Base-by-base conservation (phyloP, 1,140 invertebrate genomes). In the Vollenhovia emeryi region DNA sequence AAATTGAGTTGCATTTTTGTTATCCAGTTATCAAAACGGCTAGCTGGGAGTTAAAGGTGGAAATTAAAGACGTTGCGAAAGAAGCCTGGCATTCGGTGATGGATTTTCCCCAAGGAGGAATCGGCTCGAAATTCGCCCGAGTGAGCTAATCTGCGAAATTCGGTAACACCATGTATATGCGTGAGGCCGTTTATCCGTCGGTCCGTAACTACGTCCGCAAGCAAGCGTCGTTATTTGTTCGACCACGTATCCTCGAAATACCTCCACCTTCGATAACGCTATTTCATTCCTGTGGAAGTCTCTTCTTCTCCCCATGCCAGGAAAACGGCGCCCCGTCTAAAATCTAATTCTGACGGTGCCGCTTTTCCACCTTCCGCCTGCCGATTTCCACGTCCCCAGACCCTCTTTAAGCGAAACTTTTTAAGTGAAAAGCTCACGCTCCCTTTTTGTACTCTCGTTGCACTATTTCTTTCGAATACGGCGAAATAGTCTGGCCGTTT, bases 361-460 rank as follows among this genome's bases (percentile, higher is more conserved):
- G 87, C 43, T 71, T 48, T 74, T 64, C 60, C 73, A 43, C 82
- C 40, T 62, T 30, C 21, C 71, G 27, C 33, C 59, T 30, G 24
- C 60, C 87, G 55, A 73, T 85, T 69, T 64, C n/a, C 69, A n/a
- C 78, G 62, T 86, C 87, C 74, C 78, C 48, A 50, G 85, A 76
- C 85, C 69, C 88, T 87, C 69, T 64, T 90, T 90, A 90, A 89
- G 74, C 36, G 85, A 89, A 90, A 90, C 89, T 90, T 90, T 90
- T 90, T 89, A 90, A 90, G 89, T 89, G 89, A 90, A 90, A 89
- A 89, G 88, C 88, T 89, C 80, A 82, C 73, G 80, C 87, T 89
- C 36, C 79, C 76, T 89, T 82, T 89, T 86, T 87, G 68, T 62
- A 87, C 36, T 43, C 40, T 11, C 15, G 48, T 40, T 73, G 66